These are phyloP conservation scores for Fopius arisanus DNA, from an alignment of 1,140 invertebrate species.

Conservation along the genomic window DNA sequence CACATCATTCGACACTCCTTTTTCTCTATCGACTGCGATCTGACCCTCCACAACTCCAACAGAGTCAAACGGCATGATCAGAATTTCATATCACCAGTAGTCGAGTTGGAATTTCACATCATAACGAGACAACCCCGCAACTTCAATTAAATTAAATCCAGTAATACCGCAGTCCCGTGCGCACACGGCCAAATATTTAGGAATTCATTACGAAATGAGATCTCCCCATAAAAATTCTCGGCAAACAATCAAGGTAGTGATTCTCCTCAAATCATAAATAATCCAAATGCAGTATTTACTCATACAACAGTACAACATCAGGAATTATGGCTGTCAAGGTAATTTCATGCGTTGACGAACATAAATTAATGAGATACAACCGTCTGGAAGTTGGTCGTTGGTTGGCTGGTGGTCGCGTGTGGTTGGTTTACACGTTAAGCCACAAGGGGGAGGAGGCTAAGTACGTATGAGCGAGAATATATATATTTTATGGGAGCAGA, in stretches of 20 bases:
- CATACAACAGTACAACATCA: background rate
- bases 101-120: background rate
- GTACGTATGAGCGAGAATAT: background rate
- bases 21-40: too few relatives aligned
- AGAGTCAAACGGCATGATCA: too few relatives aligned
- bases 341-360: slow-evolving; percentile 22
- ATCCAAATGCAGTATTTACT: background rate
- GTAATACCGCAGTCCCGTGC: background rate
- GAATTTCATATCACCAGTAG: too few relatives aligned
- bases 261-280: background rate
- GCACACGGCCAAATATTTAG: background rate
- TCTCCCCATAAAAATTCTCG: background rate
- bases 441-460: background rate
- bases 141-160: background rate
- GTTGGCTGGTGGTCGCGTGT: slow-evolving; percentile 2
- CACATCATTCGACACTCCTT: too few relatives aligned
- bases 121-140: background rate
- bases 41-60: too few relatives aligned
- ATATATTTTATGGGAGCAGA: background rate
- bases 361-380: slow-evolving; percentile 32
- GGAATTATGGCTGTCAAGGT: slow-evolving; percentile 12
- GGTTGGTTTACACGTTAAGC: slow-evolving; percentile 20
- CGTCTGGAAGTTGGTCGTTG: slow-evolving; percentile 16
- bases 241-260: background rate
- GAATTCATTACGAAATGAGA: background rate